Conservation (phyloP, 2,113 vertebrate genomes). For the Theristicus caerulescens region DNA sequence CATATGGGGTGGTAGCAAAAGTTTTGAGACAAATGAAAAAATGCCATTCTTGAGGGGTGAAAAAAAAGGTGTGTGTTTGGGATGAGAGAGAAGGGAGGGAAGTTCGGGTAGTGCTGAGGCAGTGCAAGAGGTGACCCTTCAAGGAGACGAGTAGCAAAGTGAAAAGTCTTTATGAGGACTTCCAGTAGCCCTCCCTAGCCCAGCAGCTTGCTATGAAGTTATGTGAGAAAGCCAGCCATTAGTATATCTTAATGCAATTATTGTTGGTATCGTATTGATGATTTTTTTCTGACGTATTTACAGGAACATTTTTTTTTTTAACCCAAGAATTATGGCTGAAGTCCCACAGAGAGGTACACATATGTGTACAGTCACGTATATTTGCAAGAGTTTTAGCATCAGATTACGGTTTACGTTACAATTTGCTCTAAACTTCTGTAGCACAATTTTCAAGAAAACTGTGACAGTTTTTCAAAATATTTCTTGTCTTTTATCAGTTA, state of each 20-base stretch:
- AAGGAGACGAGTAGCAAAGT: neutral
- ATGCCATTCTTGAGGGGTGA: neutral
- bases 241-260: neutral
- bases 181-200: neutral
- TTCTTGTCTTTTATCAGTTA: neutral
- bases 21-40: neutral
- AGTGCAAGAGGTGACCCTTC: neutral
- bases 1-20: neutral
- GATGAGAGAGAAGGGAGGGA: neutral
- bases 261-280: neutral
- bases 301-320: neutral
- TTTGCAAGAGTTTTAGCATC: neutral
- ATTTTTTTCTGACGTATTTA: neutral
- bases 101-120: neutral
- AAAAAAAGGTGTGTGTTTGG: neutral
- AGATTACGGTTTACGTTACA: neutral
- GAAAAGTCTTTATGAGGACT: neutral
- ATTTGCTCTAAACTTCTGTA: neutral
- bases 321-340: neutral
- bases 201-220: neutral
- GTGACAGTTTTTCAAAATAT: neutral
- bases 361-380: neutral
- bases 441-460: neutral
- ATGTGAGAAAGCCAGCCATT: neutral
- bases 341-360: neutral